A percentile compares a stretch with the other conserved stretches of the same genome.
These are phyloP conservation scores for Odontothrips loti DNA, from an alignment of 2,888 invertebrate genomes.

Conservation along the genomic window DNA sequence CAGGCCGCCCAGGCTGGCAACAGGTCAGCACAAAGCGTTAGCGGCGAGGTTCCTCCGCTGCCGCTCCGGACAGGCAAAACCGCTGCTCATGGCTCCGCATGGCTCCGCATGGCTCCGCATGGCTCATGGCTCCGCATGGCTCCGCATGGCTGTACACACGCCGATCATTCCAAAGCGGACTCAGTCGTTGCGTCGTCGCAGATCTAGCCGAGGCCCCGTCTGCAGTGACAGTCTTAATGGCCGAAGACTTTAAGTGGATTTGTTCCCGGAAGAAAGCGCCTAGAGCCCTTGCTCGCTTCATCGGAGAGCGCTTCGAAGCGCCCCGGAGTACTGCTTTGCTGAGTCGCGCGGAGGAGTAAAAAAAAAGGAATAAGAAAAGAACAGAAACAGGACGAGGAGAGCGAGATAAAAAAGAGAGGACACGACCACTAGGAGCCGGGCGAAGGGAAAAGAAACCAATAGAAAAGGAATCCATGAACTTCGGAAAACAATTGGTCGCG, in stretches of 20 bases:
- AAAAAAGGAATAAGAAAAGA: not conserved
- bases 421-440: not conserved
- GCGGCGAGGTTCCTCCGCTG: no score
- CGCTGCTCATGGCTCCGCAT: no score
- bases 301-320: not conserved
- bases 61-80: no score
- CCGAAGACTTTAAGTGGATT: slow-evolving; percentile 20
- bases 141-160: no score
- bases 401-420: not conserved
- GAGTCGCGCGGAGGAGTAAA: not conserved
- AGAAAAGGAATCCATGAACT: not conserved
- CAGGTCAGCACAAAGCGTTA: not conserved
- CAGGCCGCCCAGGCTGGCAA: not conserved
- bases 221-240: not conserved
- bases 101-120: no score
- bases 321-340: not conserved
- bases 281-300: slow-evolving; percentile 3
- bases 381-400: not conserved
- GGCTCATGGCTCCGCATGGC: no score
- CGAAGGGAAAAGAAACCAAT: not conserved
- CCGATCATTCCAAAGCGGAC: no score
- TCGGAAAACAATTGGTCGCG: slow-evolving; percentile 1
- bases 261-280: not conserved
- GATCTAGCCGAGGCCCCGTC: no score
- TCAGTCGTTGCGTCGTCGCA: no score